These are phyloP conservation scores for Phoxinus dragarum DNA, from an alignment of 2,797 vertebrate genomes.

Conservation along the genomic window DNA sequence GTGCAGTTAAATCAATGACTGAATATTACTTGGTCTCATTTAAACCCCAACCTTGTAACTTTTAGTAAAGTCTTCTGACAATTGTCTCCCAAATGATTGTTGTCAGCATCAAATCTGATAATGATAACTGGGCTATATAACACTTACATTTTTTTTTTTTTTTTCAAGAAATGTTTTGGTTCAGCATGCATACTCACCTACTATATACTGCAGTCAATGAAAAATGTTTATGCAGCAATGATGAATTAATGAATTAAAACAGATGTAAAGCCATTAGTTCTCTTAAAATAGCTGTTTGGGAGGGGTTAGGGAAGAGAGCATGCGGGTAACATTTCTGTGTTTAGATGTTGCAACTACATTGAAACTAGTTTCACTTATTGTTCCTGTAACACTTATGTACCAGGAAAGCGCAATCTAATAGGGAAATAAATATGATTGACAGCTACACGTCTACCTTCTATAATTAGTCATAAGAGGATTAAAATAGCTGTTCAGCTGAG, in stretches of 20 bases:
- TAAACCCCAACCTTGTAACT: too few relatives aligned
- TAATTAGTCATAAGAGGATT: not conserved
- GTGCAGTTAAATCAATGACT: too few relatives aligned
- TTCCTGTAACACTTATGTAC: not conserved
- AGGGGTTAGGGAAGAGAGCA: not conserved
- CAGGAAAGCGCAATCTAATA: not conserved
- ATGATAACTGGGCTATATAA: too few relatives aligned
- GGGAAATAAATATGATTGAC: not conserved
- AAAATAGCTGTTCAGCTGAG: not conserved
- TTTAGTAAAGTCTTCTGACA: too few relatives aligned
- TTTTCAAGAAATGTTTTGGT: too few relatives aligned
- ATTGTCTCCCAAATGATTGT: too few relatives aligned
- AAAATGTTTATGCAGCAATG: not conserved
- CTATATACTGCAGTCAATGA: not conserved
- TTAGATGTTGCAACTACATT: not conserved
- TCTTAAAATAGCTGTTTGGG: not conserved
- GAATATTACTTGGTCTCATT: too few relatives aligned
- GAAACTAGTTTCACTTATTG: not conserved
- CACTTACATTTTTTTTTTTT: too few relatives aligned
- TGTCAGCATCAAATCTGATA: too few relatives aligned
- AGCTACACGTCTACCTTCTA: not conserved
- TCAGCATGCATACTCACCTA: too few relatives aligned
- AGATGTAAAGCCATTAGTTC: not conserved
- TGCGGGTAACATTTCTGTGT: not conserved
- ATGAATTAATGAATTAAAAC: not conserved